A percentile compares a stretch with the other conserved stretches of the same genome.
phyloP scores from a whole-genome alignment of 1,140 invertebrate species.

The Coptotermes formosanus region DNA sequence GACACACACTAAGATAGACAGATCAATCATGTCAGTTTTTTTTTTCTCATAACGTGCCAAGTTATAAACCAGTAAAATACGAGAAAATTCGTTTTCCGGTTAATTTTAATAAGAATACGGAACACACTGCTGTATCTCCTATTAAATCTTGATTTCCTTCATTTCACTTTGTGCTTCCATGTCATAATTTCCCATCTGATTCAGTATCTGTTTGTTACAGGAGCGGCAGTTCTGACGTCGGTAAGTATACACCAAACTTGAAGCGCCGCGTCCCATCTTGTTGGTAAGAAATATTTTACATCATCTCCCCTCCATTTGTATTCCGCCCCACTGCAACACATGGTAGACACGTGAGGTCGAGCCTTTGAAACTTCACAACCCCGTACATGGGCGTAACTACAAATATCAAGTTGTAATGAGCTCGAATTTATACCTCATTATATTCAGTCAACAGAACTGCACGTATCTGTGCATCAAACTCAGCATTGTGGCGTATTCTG shows the following conservation, averaged over 20 bases:
- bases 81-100: too few relatives aligned
- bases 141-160: too few relatives aligned
- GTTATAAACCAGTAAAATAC: too few relatives aligned
- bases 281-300: neutral
- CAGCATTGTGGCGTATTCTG: too few relatives aligned
- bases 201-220: neutral
- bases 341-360: neutral
- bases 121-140: too few relatives aligned
- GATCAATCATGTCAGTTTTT: too few relatives aligned
- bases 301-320: neutral
- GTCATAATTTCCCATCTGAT: constrained; percentile 8
- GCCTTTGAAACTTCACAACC: neutral
- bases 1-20: too few relatives aligned
- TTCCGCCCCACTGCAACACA: neutral
- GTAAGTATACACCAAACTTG: neutral
- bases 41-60: too few relatives aligned
- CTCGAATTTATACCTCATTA: neutral
- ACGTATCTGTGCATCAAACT: too few relatives aligned
- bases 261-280: neutral
- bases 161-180: too few relatives aligned
- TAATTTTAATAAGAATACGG: too few relatives aligned
- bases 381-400: neutral
- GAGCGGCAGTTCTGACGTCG: neutral
- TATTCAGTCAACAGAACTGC: neutral
- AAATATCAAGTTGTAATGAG: neutral